These are phyloP conservation scores for Lophius americanus DNA, from an alignment of 2,797 vertebrate species.

Conservation along the genomic window DNA sequence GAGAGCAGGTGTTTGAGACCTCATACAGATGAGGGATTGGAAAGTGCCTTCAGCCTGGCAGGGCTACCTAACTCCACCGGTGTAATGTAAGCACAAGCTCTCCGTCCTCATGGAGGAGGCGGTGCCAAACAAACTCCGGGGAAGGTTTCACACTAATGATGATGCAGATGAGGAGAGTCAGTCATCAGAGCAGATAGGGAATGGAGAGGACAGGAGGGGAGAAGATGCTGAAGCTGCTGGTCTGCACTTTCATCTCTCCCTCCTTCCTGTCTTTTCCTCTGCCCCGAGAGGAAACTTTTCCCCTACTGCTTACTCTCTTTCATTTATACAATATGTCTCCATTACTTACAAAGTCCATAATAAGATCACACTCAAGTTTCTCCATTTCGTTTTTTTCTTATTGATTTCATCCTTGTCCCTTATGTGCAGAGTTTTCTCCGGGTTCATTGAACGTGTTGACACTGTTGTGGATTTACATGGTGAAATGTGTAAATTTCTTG, in stretches of 20 bases:
- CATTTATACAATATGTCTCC: not conserved
- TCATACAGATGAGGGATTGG: not conserved
- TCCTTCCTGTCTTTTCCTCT: not conserved
- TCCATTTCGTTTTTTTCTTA: too few relatives aligned
- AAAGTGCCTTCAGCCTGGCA: not conserved
- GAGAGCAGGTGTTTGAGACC: slow-evolving; percentile 16
- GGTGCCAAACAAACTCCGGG: not conserved
- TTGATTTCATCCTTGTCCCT: too few relatives aligned
- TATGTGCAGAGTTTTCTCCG: too few relatives aligned
- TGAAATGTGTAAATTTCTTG: too few relatives aligned
- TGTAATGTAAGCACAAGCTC: not conserved
- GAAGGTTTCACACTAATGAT: slow-evolving; percentile 1
- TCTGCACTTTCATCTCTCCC: slow-evolving; percentile 11
- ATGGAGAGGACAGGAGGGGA: slow-evolving; percentile 5
- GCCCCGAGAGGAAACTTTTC: not conserved
- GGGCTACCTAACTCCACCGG: slow-evolving; percentile 10
- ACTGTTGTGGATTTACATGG: too few relatives aligned
- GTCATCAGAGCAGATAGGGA: slow-evolving; percentile 1
- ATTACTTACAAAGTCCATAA: not conserved
- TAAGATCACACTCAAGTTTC: too few relatives aligned
- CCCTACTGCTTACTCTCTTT: not conserved
- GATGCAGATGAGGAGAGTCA: not conserved
- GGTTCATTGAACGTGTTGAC: too few relatives aligned
- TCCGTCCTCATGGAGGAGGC: not conserved
- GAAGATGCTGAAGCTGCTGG: slow-evolving; percentile 1